These are phyloP conservation scores for Tigriopus japonicus DNA, from an alignment of 1,140 invertebrate species.

Conservation along the genomic window DNA sequence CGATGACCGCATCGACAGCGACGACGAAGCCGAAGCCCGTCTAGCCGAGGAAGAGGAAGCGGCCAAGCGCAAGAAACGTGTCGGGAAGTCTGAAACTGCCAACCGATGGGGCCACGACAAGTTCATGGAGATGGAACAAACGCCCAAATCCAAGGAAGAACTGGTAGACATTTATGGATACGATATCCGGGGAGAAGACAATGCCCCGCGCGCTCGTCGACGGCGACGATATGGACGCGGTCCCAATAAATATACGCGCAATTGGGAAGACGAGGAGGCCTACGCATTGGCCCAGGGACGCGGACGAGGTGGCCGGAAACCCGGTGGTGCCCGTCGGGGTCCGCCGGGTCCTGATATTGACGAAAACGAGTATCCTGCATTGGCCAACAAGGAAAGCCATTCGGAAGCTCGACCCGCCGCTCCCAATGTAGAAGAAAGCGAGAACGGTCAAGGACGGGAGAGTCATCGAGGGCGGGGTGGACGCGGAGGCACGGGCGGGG, in stretches of 20 bases:
- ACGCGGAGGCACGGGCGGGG: too few species aligned
- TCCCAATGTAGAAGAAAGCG: too few species aligned
- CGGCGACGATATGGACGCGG: constrained; percentile 55
- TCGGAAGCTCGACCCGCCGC: too few species aligned
- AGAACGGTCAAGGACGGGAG: too few species aligned
- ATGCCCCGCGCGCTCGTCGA: constrained; percentile 61
- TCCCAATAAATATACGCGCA: constrained; percentile 71
- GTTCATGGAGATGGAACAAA: constrained; percentile 57
- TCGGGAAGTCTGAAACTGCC: constrained; percentile 22
- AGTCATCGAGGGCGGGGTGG: too few species aligned
- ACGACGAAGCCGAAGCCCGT: constrained; percentile 22
- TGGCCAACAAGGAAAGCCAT: too few species aligned
- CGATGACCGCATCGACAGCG: constrained; percentile 48
- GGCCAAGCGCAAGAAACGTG: background rate
- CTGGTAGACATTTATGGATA: constrained; percentile 75
- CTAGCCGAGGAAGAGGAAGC: too few species aligned
- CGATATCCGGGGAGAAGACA: constrained; percentile 80
- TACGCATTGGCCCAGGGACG: constrained; percentile 34
- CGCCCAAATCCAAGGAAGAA: constrained; percentile 70
- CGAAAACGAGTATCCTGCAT: too few species aligned
- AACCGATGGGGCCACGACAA: constrained; percentile 76
- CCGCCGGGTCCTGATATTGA: too few species aligned
- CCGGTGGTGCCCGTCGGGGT: too few species aligned
- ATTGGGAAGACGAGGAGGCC: constrained; percentile 78
- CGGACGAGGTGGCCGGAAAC: constrained; percentile 13